phyloP scores from a whole-genome alignment of 2,888 invertebrate genomes.

The Marasmarcha lunaedactyla region DNA sequence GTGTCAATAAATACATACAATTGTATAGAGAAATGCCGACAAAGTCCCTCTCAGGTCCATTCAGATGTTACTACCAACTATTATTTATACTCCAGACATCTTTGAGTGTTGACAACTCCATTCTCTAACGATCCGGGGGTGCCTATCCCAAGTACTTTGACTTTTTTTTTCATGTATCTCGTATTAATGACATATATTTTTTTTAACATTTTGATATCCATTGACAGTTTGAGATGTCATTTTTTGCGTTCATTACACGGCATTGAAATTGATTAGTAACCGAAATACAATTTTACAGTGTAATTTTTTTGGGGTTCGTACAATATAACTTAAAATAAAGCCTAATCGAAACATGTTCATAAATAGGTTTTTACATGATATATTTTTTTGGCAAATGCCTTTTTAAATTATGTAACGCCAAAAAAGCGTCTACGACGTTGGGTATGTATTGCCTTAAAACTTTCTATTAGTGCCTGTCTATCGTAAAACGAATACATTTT shows the following conservation, averaged over 20 bases:
- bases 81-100: conserved; percentile 60
- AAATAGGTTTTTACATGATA: too few species aligned
- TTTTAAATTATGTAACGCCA: too few species aligned
- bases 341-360: too few species aligned
- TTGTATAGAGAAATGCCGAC: conserved; percentile 46
- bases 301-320: too few species aligned
- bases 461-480: too few species aligned
- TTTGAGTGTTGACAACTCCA: conserved; percentile 64
- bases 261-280: conserved; percentile 10
- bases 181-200: conserved; percentile 59
- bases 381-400: too few species aligned
- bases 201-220: conserved; percentile 48
- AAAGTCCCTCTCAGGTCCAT: conserved; percentile 38
- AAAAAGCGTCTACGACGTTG: too few species aligned
- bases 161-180: conserved; percentile 38
- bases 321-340: too few species aligned
- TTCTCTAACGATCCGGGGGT: conserved; percentile 62
- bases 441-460: too few species aligned
- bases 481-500: too few species aligned
- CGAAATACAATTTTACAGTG: too few species aligned
- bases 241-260: conserved; percentile 62
- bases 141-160: conserved; percentile 38
- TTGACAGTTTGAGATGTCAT: conserved; percentile 46
- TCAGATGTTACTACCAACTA: conserved; percentile 34
- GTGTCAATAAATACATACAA: conserved; percentile 48